A percentile compares a stretch with the other conserved stretches of the same genome.
Conservation (phyloP, 2,888 invertebrate genomes). For the Abscondita cerata region DNA sequence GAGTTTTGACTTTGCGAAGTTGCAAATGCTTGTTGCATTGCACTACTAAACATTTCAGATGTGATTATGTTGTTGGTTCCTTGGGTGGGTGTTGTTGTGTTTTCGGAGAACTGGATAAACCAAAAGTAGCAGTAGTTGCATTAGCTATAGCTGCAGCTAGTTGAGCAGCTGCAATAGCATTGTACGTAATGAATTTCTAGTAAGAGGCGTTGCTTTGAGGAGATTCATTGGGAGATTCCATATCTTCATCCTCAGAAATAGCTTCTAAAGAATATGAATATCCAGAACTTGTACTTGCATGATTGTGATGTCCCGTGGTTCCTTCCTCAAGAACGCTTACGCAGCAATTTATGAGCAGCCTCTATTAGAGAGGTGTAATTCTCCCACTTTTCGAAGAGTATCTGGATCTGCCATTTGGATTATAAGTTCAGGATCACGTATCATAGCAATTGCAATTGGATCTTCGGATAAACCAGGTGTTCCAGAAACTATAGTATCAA, state of each 20-base stretch:
- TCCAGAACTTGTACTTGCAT: slow-evolving; percentile 60
- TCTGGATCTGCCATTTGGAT: slow-evolving; percentile 72
- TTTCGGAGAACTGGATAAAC: slow-evolving; percentile 46
- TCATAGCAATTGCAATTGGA: slow-evolving; percentile 74
- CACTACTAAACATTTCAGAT: slow-evolving; percentile 80
- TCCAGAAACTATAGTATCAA: slow-evolving; percentile 74
- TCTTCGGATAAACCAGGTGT: slow-evolving; percentile 75
- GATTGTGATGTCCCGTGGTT: slow-evolving; percentile 62
- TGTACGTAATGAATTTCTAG: slow-evolving; percentile 54
- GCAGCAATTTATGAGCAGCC: slow-evolving; percentile 72
- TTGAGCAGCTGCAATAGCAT: slow-evolving; percentile 75
- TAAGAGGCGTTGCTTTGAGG: slow-evolving; percentile 47
- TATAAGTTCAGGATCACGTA: slow-evolving; percentile 79
- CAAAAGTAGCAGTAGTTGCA: slow-evolving; percentile 55
- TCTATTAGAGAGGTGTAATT: slow-evolving; percentile 71
- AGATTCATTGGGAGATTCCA: slow-evolving; percentile 57
- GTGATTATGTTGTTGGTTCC: slow-evolving; percentile 65
- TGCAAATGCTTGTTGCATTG: slow-evolving; percentile 73
- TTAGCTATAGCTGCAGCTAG: slow-evolving; percentile 76
- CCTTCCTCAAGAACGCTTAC: slow-evolving; percentile 62
- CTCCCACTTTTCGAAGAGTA: slow-evolving; percentile 71
- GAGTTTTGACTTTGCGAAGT: slow-evolving; percentile 43
- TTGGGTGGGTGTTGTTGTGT: slow-evolving; percentile 31
- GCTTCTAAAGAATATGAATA: slow-evolving; percentile 63
- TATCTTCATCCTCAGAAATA: slow-evolving; percentile 64